These are phyloP conservation scores for Tachuris rubrigastra DNA, from an alignment of 2,113 vertebrate genomes.

Conservation along the genomic window DNA sequence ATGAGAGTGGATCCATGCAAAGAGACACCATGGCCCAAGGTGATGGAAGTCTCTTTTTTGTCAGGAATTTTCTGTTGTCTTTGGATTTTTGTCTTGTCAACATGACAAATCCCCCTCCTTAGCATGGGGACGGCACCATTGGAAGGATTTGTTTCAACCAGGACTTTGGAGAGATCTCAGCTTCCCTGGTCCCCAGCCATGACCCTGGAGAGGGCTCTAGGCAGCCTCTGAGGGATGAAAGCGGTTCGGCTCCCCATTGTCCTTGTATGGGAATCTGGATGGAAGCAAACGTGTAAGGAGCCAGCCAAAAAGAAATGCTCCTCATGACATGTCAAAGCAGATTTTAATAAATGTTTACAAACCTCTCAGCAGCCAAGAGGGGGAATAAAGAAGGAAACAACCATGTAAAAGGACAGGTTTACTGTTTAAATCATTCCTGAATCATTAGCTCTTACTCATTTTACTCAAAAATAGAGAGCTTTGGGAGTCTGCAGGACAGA, in stretches of 20 bases:
- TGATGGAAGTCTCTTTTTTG: not conserved
- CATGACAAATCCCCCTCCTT: not conserved
- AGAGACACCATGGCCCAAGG: no score
- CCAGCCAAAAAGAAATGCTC: conserved; percentile 39
- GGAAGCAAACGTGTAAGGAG: not conserved
- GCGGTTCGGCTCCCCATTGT: not conserved
- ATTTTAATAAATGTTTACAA: not conserved
- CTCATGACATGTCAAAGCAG: not conserved
- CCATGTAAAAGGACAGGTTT: not conserved
- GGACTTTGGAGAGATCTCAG: not conserved
- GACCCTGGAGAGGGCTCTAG: not conserved
- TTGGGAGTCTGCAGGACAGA: not conserved
- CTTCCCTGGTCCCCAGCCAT: not conserved
- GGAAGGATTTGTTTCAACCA: not conserved
- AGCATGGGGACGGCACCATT: rapidly evolving
- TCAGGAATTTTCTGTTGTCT: not conserved
- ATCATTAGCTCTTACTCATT: not conserved
- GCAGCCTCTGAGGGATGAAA: not conserved
- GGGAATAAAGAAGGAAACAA: not conserved
- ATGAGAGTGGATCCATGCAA: not conserved
- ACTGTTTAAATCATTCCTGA: not conserved
- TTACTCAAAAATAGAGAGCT: not conserved
- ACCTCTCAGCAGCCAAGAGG: not conserved
- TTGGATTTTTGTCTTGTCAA: not conserved
- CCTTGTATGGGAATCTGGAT: conserved; percentile 11